Evolutionary conservation across 2,113 vertebrate genomes (phyloP).

Genomic region (Python bivittatus): DNA sequence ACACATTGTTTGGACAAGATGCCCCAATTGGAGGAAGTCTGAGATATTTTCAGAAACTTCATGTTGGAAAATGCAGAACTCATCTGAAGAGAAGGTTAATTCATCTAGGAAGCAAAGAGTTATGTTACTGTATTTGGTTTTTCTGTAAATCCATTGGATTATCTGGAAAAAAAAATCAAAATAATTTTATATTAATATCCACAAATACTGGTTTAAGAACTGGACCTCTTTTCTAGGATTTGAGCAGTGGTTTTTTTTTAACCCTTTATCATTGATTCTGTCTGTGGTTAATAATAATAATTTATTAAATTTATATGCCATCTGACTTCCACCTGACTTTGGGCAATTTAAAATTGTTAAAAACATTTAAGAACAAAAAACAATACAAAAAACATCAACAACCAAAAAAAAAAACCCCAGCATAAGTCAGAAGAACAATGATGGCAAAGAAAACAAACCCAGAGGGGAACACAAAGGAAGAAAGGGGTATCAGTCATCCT

Average conservation of each 20-base stretch:
- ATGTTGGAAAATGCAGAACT: neutral
- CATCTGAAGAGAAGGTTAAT: neutral
- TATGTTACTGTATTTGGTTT: neutral
- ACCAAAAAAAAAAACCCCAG: too few species aligned
- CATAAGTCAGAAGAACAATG: too few species aligned
- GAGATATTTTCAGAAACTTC: neutral
- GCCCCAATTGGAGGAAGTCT: neutral
- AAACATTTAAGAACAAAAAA: too few species aligned
- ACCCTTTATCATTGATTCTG: neutral
- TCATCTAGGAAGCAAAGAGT: neutral
- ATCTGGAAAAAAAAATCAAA: neutral
- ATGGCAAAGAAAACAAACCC: too few species aligned
- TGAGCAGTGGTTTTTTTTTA: neutral
- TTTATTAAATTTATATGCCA: too few species aligned
- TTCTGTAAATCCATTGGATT: neutral
- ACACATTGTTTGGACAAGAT: neutral
- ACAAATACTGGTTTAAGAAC: neutral
- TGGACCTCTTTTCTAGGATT: neutral
- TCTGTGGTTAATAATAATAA: too few species aligned
- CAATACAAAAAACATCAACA: too few species aligned
- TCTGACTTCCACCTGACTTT: too few species aligned
- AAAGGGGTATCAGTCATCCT: too few species aligned
- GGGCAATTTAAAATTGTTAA: too few species aligned
- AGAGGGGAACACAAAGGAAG: too few species aligned
- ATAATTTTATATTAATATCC: neutral